Evolutionary conservation across 2,113 vertebrate species (phyloP).

Genomic region (Tyrannus savana): DNA sequence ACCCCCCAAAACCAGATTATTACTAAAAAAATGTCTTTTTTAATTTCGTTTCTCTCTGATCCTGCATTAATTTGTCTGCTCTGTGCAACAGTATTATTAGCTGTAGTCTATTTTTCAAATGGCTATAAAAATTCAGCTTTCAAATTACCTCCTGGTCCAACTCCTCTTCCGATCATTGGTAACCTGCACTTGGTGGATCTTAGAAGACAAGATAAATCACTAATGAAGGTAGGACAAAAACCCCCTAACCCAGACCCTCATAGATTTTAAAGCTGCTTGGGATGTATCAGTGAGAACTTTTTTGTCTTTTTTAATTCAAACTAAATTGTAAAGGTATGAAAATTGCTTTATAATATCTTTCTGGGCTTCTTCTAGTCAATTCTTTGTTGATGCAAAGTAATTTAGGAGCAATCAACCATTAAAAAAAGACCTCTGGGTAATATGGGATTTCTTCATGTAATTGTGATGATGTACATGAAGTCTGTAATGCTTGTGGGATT

Average conservation of each 20-base stretch:
- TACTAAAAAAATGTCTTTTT: conserved; percentile 52
- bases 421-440: conserved; percentile 19
- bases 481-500: neutral
- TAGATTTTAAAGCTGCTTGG: neutral
- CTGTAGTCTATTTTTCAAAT: conserved; percentile 23
- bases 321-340: neutral
- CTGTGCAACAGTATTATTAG: conserved; percentile 17
- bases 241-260: neutral
- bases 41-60: conserved; percentile 42
- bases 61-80: conserved; percentile 32
- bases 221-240: conserved; percentile 71
- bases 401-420: neutral
- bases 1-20: neutral
- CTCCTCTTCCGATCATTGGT: conserved; percentile 73
- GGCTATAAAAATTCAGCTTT: conserved; percentile 52
- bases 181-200: conserved; percentile 75
- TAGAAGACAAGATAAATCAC: conserved; percentile 72
- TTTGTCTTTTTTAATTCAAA: neutral
- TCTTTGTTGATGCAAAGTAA: neutral
- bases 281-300: neutral
- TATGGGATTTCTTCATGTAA: conserved; percentile 23
- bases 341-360: conserved; percentile 11
- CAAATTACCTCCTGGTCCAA: conserved; percentile 72
- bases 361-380: neutral
- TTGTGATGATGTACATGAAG: neutral